A percentile compares a stretch with the other conserved stretches of the same genome.
Evolutionary conservation across 2,797 vertebrate genomes (phyloP).

Genomic region (Malacoraja senta): DNA sequence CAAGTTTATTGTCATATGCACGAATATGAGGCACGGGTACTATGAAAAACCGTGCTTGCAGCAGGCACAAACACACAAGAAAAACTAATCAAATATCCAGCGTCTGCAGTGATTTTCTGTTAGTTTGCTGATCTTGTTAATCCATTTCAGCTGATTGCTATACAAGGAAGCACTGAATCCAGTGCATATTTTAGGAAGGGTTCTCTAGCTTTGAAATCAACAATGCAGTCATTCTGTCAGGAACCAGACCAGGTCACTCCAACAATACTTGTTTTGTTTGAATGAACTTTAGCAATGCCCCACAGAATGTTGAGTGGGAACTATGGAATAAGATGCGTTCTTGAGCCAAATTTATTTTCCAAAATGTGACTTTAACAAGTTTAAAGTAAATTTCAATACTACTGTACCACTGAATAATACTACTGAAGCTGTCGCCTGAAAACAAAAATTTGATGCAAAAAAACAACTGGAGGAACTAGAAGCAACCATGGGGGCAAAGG

Average conservation of each 20-base stretch:
- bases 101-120: too few relatives aligned
- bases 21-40: too few relatives aligned
- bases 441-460: background rate
- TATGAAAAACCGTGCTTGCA: too few relatives aligned
- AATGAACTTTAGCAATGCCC: background rate
- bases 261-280: background rate
- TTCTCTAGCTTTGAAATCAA: background rate
- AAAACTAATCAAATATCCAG: too few relatives aligned
- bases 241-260: background rate
- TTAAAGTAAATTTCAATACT: background rate
- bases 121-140: background rate
- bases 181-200: background rate
- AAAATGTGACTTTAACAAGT: background rate
- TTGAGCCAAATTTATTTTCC: background rate
- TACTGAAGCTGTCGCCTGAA: background rate
- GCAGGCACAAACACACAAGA: too few relatives aligned
- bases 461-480: too few relatives aligned
- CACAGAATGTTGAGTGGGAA: background rate
- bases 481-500: too few relatives aligned
- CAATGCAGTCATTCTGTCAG: background rate
- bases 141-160: background rate
- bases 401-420: background rate
- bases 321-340: background rate
- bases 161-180: background rate
- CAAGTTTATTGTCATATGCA: background rate